Percentiles rank a stretch among this genome's conserved stretches.
phyloP scores from a whole-genome alignment of 2,888 invertebrate species.

The Drosophila bunnanda region DNA sequence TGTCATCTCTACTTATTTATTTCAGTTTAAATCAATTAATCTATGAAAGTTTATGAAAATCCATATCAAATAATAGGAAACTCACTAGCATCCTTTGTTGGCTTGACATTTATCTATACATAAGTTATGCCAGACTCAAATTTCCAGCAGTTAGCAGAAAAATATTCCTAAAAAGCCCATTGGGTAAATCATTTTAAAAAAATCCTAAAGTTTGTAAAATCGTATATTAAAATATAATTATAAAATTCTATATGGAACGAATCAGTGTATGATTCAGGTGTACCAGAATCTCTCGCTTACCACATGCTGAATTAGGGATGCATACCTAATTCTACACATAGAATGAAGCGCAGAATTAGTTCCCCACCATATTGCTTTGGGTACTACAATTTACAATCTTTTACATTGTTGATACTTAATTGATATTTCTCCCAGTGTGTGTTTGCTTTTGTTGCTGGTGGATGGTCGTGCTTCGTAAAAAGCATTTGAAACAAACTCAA shows the following conservation, averaged over 20 bases:
- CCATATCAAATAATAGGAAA: not conserved
- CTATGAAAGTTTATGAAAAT: not conserved
- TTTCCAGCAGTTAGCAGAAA: not conserved
- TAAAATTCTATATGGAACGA: not conserved
- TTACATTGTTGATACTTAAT: not conserved
- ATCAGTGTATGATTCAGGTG: not conserved
- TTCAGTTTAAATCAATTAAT: not conserved
- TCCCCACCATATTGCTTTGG: not conserved
- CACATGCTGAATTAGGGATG: not conserved
- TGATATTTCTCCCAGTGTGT: conserved; percentile 49
- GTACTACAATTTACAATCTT: not conserved
- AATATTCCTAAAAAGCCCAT: not conserved
- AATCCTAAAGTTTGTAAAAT: not conserved
- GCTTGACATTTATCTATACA: no score
- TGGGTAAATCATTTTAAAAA: not conserved
- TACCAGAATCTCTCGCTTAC: not conserved
- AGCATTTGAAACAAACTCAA: conserved; percentile 79
- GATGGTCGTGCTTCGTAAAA: conserved; percentile 75
- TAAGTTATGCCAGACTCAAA: not conserved
- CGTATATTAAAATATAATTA: not conserved
- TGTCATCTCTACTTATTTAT: not conserved
- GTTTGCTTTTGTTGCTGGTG: conserved; percentile 60
- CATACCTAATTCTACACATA: not conserved
- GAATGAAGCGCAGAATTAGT: not conserved
- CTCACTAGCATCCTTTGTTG: not conserved